phyloP scores from a whole-genome alignment of 2,888 invertebrate genomes.

The Amphimallon solstitiale region DNA sequence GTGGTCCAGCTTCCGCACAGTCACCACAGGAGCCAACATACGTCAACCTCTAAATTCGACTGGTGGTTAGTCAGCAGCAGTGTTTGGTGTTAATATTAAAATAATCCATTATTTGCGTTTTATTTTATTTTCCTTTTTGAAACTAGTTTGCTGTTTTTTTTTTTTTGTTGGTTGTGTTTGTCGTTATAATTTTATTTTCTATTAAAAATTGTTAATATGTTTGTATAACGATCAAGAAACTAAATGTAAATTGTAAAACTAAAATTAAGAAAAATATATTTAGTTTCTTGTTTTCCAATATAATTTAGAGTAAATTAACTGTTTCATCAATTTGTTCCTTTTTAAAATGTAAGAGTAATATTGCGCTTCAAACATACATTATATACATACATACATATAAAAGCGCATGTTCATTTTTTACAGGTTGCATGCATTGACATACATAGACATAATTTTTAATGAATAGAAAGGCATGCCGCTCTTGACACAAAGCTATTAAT shows the following conservation, averaged over 20 bases:
- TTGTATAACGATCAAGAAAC: constrained; percentile 14
- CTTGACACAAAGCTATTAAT: constrained; percentile 27
- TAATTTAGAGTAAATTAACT: not conserved
- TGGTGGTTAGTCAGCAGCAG: constrained; percentile 64
- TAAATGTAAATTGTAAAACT: constrained; percentile 1
- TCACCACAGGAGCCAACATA: constrained; percentile 90
- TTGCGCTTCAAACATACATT: not conserved
- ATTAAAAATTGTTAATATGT: constrained; percentile 9
- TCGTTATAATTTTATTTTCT: constrained; percentile 9
- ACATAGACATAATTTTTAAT: constrained; percentile 16
- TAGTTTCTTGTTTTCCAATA: constrained; percentile 23
- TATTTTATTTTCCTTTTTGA: constrained; percentile 40
- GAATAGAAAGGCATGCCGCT: constrained; percentile 28
- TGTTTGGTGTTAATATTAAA: constrained; percentile 55
- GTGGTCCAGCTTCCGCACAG: constrained; percentile 70
- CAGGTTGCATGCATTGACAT: constrained; percentile 31
- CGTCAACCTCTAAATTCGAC: constrained; percentile 86
- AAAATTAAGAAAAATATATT: not conserved
- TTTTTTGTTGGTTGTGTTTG: constrained; percentile 21
- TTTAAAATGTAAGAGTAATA: not conserved
- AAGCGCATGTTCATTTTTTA: constrained; percentile 19
- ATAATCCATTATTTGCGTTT: constrained; percentile 45
- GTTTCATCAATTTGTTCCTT: not conserved
- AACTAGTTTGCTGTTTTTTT: constrained; percentile 30
- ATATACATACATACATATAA: constrained; percentile 18